Evolutionary conservation across 2,797 vertebrate species (phyloP).

Genomic region (Cephalopachus bancanus): DNA sequence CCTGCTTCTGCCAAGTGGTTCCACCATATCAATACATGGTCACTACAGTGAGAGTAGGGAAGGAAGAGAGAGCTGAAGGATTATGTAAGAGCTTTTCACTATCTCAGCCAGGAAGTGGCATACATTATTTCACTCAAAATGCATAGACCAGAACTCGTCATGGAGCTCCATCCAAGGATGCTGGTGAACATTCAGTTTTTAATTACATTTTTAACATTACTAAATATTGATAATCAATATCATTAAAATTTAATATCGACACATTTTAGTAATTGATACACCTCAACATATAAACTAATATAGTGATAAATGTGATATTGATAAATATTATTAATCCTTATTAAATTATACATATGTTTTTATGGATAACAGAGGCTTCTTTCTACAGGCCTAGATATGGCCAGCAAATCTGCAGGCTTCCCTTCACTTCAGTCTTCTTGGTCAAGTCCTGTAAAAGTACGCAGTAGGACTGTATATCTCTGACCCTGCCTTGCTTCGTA

Average conservation of each 20-base stretch:
- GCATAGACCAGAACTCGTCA: neutral
- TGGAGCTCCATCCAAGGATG: neutral
- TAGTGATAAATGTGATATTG: neutral
- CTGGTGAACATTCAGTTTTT: slow-evolving; percentile 48
- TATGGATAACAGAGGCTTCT: neutral
- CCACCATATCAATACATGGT: neutral
- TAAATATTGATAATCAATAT: slow-evolving; percentile 3
- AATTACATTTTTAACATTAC: slow-evolving; percentile 48
- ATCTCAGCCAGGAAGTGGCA: slow-evolving; percentile 28
- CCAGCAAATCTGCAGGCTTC: slow-evolving; percentile 2
- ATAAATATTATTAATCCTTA: neutral
- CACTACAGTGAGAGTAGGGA: neutral
- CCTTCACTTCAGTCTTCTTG: slow-evolving; percentile 51
- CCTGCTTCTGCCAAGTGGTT: neutral
- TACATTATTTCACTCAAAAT: slow-evolving; percentile 35
- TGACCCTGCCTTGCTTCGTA: neutral
- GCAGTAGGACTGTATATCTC: neutral
- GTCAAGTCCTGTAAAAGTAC: slow-evolving; percentile 43
- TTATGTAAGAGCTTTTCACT: slow-evolving; percentile 4
- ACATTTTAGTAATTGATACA: neutral
- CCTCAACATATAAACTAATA: neutral
- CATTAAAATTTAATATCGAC: neutral
- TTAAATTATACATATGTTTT: slow-evolving; percentile 23
- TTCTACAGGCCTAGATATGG: neutral
- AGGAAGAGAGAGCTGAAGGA: neutral